A percentile compares a stretch with the other conserved stretches of the same genome.
phyloP scores from a whole-genome alignment of 2,888 invertebrate genomes.

The Diogma glabrata region DNA sequence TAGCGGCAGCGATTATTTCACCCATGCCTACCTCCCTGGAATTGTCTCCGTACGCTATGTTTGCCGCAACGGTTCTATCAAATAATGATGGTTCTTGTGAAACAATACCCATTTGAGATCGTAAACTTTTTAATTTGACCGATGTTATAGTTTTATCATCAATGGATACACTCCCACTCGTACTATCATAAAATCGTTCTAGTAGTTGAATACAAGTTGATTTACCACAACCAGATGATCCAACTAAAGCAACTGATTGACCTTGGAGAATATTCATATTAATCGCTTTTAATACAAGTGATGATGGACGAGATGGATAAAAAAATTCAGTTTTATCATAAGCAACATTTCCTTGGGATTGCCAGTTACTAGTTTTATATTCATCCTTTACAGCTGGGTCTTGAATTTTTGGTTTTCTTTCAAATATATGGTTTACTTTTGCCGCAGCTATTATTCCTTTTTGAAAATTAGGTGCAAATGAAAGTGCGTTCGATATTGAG shows the following conservation, averaged over 20 bases:
- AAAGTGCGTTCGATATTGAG: constrained; percentile 49
- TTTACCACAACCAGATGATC: constrained; percentile 78
- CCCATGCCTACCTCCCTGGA: constrained; percentile 47
- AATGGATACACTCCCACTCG: constrained; percentile 50
- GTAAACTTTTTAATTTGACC: constrained; percentile 46
- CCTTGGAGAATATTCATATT: constrained; percentile 50
- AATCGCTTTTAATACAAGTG: constrained; percentile 55
- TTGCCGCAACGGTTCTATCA: constrained; percentile 76
- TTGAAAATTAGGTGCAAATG: constrained; percentile 69
- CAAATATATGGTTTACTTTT: constrained; percentile 51
- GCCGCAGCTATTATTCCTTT: constrained; percentile 63
- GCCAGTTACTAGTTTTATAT: constrained; percentile 29
- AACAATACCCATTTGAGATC: constrained; percentile 75
- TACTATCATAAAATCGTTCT: constrained; percentile 74
- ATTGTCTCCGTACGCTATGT: constrained; percentile 88
- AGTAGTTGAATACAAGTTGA: constrained; percentile 76
- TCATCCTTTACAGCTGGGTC: constrained; percentile 31
- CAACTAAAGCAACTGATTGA: constrained; percentile 66
- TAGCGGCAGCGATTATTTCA: constrained; percentile 67
- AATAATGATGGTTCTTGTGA: constrained; percentile 89
- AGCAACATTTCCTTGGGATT: constrained; percentile 53
- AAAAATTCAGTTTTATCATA: constrained; percentile 57
- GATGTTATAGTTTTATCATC: constrained; percentile 40
- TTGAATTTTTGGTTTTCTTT: constrained; percentile 46
- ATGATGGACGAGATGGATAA: constrained; percentile 65